phyloP scores from a whole-genome alignment of 2,888 invertebrate genomes.

The Ormyrus labotus region DNA sequence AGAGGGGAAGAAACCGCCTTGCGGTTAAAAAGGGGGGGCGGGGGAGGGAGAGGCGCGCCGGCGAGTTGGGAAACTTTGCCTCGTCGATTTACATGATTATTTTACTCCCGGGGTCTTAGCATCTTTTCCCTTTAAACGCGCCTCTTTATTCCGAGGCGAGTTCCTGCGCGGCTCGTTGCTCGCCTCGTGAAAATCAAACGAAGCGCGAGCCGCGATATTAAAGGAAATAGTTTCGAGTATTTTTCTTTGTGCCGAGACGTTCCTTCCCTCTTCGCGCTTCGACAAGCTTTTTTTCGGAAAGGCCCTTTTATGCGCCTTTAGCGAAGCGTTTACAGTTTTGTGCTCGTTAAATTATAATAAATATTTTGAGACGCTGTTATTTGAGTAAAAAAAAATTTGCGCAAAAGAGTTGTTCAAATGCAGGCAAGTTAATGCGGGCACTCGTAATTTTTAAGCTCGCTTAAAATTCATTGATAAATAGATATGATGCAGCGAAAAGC shows the following conservation, averaged over 20 bases:
- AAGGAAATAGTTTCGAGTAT: slow-evolving; percentile 32
- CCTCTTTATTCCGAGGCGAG: slow-evolving; percentile 8
- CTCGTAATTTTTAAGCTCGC: no score
- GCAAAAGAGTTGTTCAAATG: no score
- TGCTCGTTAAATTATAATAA: no score
- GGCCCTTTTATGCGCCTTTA: no score
- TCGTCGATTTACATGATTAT: slow-evolving; percentile 56
- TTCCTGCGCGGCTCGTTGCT: not conserved
- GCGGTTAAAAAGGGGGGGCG: slow-evolving; percentile 22
- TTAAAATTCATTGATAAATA: no score
- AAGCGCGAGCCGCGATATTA: slow-evolving; percentile 4
- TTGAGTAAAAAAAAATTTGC: no score
- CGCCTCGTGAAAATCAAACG: slow-evolving; percentile 32
- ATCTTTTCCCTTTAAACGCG: slow-evolving; percentile 44
- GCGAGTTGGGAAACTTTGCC: slow-evolving; percentile 50
- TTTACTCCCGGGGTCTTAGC: slow-evolving; percentile 35
- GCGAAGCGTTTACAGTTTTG: no score
- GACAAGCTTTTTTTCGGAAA: not conserved
- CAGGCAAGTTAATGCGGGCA: no score
- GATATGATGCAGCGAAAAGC: no score
- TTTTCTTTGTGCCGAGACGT: not conserved
- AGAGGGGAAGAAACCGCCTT: slow-evolving; percentile 11
- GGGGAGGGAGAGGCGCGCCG: not conserved
- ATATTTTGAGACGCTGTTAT: no score
- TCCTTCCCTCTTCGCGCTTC: not conserved